Base-by-base conservation (phyloP, 2,113 vertebrate genomes). In the Dicaeum eximium region DNA sequence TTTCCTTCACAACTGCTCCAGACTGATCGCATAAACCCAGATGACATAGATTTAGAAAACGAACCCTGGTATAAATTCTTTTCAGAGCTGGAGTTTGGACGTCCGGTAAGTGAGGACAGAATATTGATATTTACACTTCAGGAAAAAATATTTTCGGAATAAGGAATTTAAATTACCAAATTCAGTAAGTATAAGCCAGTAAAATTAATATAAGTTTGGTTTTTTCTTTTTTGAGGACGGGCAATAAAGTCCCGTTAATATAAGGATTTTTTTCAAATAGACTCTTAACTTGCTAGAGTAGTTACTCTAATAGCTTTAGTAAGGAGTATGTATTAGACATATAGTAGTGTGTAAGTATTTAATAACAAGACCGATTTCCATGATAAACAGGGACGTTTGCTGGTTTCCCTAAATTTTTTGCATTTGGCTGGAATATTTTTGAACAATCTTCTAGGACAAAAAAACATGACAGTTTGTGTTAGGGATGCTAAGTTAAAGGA, bases 11-110 rank as follows among this genome's bases (percentile, higher is more conserved):
- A 97, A 98, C 98, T 97, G 96, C 98, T 98, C 98, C 98, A 99
- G 99, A 99, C 96, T 96, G 98, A 98, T 98, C 97, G 98, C 97
- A 98, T 98, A 98, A 98, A 98, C 95, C 98, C 98, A 97, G 99
- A 99, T 99, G 99, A 99, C 98, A 98, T 99, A 99, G 99, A 99
- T 99, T 99, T 99, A 99, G 99, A 99, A 98, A 99, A 99, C 97
- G 99, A 99, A 97, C 99, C 99, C 97, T 99, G 99, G 99, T 99
- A 99, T 99, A 99, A 99, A 98, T 99, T 99, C 99, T 99, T 99
- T 99, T 99, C 99, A 98, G 99, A 99, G 97, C 98, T 99, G 99
- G 98, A 99, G 97, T 99, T 99, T 98, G 99, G 99, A 98, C 98
- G 98, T 74, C 99, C 98, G 99, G 99, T 99, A 99, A 99, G 99